phyloP scores from a whole-genome alignment of 2,113 vertebrate genomes.

The Nerophis ophidion region DNA sequence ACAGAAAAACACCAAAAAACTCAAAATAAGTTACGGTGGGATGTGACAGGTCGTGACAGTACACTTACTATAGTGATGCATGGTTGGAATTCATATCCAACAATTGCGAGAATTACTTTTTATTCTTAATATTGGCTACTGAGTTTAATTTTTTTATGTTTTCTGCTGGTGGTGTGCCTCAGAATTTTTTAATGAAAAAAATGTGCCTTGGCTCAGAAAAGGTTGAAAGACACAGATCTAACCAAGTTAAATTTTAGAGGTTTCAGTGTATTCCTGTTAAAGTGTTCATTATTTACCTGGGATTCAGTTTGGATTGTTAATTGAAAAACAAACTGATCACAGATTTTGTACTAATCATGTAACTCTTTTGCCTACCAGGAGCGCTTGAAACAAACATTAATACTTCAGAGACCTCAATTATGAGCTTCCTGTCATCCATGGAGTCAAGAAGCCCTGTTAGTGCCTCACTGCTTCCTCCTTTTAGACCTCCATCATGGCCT shows the following conservation, averaged over 20 bases:
- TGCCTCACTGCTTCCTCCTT: conserved; percentile 87
- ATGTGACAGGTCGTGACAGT: too few relatives aligned
- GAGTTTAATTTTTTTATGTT: too few relatives aligned
- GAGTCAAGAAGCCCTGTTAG: conserved; percentile 89
- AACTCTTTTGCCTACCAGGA: conserved; percentile 75
- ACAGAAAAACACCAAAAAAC: too few relatives aligned
- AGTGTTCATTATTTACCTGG: not conserved
- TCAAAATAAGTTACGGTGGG: too few relatives aligned
- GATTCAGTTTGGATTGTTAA: not conserved
- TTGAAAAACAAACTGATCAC: not conserved
- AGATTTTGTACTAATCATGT: conserved; percentile 1
- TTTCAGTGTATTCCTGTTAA: not conserved
- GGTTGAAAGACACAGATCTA: too few relatives aligned
- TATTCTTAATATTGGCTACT: too few relatives aligned
- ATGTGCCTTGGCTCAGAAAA: too few relatives aligned
- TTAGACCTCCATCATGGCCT: conserved; percentile 91
- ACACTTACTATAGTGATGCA: too few relatives aligned
- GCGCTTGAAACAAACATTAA: conserved; percentile 84
- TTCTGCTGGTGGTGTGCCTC: too few relatives aligned
- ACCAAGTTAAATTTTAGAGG: not conserved
- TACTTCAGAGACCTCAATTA: conserved; percentile 90
- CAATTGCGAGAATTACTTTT: too few relatives aligned
- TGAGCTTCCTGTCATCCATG: conserved; percentile 92
- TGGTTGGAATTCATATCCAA: too few relatives aligned
- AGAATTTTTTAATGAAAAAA: too few relatives aligned